Evolutionary conservation across 2,113 vertebrate genomes (phyloP), one percentile per base, ranked within the genome.

Genomic region (Sinocyclocheilus grahami): DNA sequence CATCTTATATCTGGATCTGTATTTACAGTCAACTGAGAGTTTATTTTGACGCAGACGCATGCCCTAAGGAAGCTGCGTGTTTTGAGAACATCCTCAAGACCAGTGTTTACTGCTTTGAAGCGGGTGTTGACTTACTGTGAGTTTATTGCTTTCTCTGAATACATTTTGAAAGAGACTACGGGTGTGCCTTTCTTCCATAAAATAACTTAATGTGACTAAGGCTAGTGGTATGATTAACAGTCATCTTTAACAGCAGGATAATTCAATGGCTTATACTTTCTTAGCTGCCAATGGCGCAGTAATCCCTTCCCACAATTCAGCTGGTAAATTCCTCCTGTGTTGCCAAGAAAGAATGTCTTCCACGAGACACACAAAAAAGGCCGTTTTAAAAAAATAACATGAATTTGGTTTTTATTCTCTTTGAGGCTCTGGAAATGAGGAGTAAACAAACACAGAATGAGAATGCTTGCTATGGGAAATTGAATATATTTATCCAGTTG

Each of bases 251-350:
- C 60, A 22, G 81, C 30, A 0, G 27, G 82, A 55, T 53, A 82
- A 82, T 71, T 82, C 42, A 67, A 12, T 33, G 81, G 27, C 46
- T 83, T 71, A 53, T 22, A 22, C 69, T 42, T 55, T 83, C 46
- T 74, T 39, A 74, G 53, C 30, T 60, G 30, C 82, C 80, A 53
- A 46, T 71, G 69, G 27, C 13, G 0, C 51, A 39, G 82, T 84
- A 42, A 84, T 74, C 67, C 46, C 42, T 69, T 82, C 81, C 63
- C 30, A 74, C 69, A 74, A 84, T 83, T 83, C 46, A 71, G 5
- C 20, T 42, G 63, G 9, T 71, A 82, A 82, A 81, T 48, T 81
- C 39, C 39, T 27, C 22, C 39, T 65, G 9, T 30, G 39, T 67
- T 60, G 53, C 78, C 55, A 63, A 63, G 20, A 46, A 69, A 46